Conservation (phyloP, 2,888 invertebrate genomes). For the Cosmia pyralina region DNA sequence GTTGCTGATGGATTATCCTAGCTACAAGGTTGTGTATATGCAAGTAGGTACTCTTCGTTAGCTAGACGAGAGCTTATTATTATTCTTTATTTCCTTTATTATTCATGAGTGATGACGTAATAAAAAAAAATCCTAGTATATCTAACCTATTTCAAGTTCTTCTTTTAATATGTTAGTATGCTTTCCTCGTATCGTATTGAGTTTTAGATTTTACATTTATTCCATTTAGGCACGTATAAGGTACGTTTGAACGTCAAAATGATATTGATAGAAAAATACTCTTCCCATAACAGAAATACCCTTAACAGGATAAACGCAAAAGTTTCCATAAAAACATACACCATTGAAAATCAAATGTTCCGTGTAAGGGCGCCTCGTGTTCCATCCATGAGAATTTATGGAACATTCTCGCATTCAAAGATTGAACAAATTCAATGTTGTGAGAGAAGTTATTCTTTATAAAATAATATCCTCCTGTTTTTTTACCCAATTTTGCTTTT, state of each 20-base stretch:
- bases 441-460: background rate
- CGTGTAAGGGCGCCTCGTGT: slow-evolving; percentile 16
- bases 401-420: slow-evolving; percentile 10
- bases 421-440: slow-evolving; percentile 27
- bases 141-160: background rate
- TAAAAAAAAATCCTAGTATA: no score
- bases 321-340: slow-evolving; percentile 29
- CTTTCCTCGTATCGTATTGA: background rate
- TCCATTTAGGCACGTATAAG: no score
- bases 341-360: slow-evolving; percentile 40
- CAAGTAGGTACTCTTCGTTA: no score
- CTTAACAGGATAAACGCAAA: background rate
- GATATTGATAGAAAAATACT: background rate
- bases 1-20: no score
- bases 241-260: no score
- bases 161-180: background rate
- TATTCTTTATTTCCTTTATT: no score
- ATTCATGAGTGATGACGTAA: no score
- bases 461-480: background rate
- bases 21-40: no score
- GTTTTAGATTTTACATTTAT: background rate
- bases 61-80: no score
- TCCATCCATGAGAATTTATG: slow-evolving; percentile 38
- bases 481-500: background rate
- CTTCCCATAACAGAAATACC: background rate